Evolutionary conservation across 2,797 vertebrate genomes (phyloP), one percentile per base, ranked within the genome.

Genomic region (Melanotaenia nigrans): DNA sequence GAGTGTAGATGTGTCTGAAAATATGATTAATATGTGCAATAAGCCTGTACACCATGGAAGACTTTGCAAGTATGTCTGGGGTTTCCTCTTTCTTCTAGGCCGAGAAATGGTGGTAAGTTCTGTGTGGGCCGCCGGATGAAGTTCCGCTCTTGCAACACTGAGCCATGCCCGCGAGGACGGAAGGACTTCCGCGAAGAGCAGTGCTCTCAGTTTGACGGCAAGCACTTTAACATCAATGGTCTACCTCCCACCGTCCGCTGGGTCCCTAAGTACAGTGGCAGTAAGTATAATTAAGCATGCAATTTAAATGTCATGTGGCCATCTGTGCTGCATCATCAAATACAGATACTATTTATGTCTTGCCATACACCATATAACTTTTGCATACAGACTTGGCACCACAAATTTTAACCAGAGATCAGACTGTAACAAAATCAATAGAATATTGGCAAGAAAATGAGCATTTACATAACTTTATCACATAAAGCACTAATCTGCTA

Each of bases 61-160:
- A 30, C 16, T 11, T 20, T 35, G 33, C 73, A 58, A 67, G 1
- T 49, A 20, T 47, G 49, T 60, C 32, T 70, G 42, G 40, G 11
- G 14, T 63, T 18, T 1, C 0, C 2, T 24, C 2, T 38, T 0
- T 32, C 2, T 59, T 25, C 64, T 61, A 99, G 98, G 93, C 97
- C 98, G 70, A 96, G 93, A 86, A 97, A 97, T 33, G 97, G 96
- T 58, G 98, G 98, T 33, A 96, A 93, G 76, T 99, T 96, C 88
- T 99, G 98, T 65, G 95, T 99, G 69, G 98, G 98, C 74, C 97
- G 97, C 72, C 95, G 97, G 86, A 98, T 98, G 97, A 99, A 97
- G 87, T 99, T 99, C 93, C 96, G 96, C 53, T 99, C 98, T 0
- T 99, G 98, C 93, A 98, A 96, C 84, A 98, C 96, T 47, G 96